Evolutionary conservation across 1,140 invertebrate species (phyloP).

Genomic region (Microplitis demolitor): DNA sequence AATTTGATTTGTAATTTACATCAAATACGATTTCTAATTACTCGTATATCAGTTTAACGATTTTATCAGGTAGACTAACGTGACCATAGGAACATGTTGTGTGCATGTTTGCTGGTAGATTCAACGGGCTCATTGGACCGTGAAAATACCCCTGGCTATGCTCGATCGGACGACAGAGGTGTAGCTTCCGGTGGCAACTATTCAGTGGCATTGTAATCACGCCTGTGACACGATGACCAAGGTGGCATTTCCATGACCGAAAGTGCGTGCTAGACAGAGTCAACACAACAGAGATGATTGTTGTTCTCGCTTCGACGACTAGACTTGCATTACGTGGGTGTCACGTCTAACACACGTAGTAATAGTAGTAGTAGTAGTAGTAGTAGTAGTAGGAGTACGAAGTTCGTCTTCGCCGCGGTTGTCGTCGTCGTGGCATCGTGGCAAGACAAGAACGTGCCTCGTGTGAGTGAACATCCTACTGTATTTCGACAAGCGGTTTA

Average conservation of each 20-base stretch:
- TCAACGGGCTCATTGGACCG: background rate
- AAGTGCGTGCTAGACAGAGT: background rate
- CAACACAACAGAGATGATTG: constrained; percentile 1
- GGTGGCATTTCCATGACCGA: constrained; percentile 1
- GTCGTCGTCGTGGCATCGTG: no score
- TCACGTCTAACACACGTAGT: no score
- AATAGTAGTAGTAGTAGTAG: no score
- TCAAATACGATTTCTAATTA: background rate
- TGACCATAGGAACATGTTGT: background rate
- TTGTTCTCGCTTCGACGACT: background rate
- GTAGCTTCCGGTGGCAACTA: constrained; percentile 23
- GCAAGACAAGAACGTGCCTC: background rate
- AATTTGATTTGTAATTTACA: background rate
- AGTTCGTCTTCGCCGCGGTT: no score
- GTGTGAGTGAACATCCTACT: constrained; percentile 5
- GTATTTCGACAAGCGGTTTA: background rate
- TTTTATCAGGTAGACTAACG: background rate
- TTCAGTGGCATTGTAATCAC: constrained; percentile 14
- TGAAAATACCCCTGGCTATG: constrained; percentile 20
- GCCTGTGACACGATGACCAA: constrained; percentile 26
- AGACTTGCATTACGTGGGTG: no score
- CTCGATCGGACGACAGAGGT: constrained; percentile 18
- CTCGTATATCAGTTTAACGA: background rate
- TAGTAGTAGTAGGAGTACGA: no score
- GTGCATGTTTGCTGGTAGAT: background rate